Base-by-base conservation (phyloP, 1,140 invertebrate species). In the Lutraria rhynchaena region DNA sequence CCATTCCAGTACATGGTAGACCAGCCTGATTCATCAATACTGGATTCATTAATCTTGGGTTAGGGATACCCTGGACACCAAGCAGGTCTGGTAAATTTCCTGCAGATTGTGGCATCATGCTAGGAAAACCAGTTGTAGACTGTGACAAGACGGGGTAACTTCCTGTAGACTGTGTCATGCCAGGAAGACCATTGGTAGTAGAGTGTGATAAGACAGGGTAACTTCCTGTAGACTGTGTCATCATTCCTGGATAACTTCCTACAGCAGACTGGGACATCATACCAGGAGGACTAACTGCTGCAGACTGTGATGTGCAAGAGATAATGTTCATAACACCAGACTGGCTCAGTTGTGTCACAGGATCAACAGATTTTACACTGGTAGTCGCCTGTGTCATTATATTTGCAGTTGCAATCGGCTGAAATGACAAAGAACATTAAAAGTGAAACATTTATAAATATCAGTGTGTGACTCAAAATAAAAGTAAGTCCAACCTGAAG, bases 361-460 rank as follows among this genome's bases (percentile, higher is more conserved):
- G 55, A 29, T 57, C 29, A 41, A 33, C 15, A 19, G 33, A 19
- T 27, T n/a, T 22, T n/a, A 41, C 51, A 22, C 73, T 76, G 33
- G 60, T 67, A 7, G n/a, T 22, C 37, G 75, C 31, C 29, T 77
- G 24, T 9, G 75, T 65, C 60, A 77, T 63, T 22, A 77, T 77
- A 31, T 77, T 77, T 17, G 75, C 75, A 24, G 60, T 33, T 55
- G 75, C 75, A 22, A 77, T 77, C 7, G 75, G 75, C 75, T 77
- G 75, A 77, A 77, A 75, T 49, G 27, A 33, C 11, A 46, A 69
- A 24, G 1, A 51, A n/a, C 29, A n/a, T 22, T 2, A 46, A 69
- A 4, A 46, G 35, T n/a, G 9, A 60, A 13, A 15, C 9, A 11
- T 53, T 53, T 53, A 5, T 63, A 29, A 41, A 7, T 41, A 41